These are phyloP conservation scores for Dicrurus megarhynchus DNA, from an alignment of 2,113 vertebrate species.

Conservation along the genomic window DNA sequence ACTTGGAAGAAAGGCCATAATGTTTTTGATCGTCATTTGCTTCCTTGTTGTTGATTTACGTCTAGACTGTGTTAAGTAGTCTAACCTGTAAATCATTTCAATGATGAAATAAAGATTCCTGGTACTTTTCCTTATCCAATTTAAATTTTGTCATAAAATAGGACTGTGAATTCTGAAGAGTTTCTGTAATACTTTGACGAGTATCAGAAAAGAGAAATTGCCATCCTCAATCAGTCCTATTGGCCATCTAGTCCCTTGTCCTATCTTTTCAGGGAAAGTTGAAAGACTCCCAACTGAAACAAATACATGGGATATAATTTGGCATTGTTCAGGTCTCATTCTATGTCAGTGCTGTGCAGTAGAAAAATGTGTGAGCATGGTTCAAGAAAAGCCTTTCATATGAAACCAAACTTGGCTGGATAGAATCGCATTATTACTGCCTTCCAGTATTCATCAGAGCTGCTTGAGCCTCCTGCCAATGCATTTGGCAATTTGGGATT, in stretches of 20 bases:
- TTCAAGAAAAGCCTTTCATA: not conserved
- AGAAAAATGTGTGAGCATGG: not conserved
- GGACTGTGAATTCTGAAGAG: not conserved
- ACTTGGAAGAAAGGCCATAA: not conserved
- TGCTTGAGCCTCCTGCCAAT: not conserved
- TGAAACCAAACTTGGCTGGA: not conserved
- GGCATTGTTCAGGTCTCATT: not conserved
- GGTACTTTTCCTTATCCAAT: not conserved
- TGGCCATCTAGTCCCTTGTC: not conserved
- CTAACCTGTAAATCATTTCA: not conserved
- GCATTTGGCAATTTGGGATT: not conserved
- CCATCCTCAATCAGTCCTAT: not conserved
- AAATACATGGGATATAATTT: not conserved
- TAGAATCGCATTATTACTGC: not conserved
- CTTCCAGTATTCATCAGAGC: not conserved
- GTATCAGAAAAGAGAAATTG: not conserved
- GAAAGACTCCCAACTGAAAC: not conserved
- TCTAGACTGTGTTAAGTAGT: not conserved
- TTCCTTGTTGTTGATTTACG: not conserved
- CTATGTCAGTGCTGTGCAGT: not conserved
- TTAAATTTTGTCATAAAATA: not conserved
- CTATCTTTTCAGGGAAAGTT: not conserved
- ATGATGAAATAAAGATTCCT: not conserved
- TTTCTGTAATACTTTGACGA: not conserved
- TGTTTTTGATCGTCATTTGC: not conserved